Percentiles rank a stretch among this genome's conserved stretches.
phyloP scores from a whole-genome alignment of 2,797 vertebrate species.

The Phaenicophaeus curvirostris region DNA sequence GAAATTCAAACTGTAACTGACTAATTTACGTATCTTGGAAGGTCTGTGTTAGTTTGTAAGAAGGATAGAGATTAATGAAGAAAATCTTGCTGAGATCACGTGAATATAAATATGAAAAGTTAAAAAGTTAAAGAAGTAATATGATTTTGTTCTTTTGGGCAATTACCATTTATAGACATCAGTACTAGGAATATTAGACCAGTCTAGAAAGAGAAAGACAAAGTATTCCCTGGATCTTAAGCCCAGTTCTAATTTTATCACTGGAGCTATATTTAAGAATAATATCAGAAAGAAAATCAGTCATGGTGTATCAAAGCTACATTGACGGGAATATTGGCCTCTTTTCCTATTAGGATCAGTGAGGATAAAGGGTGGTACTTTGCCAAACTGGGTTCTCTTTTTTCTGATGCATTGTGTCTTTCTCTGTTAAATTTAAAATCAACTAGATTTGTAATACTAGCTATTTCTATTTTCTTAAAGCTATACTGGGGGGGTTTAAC shows the following conservation, averaged over 20 bases:
- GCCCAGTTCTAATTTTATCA: not conserved
- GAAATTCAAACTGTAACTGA: too few relatives aligned
- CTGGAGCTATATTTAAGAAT: not conserved
- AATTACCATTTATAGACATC: not conserved
- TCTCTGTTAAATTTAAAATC: not conserved
- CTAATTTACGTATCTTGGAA: not conserved
- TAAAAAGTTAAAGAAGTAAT: not conserved
- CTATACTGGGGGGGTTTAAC: not conserved
- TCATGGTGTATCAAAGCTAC: not conserved
- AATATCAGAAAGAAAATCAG: not conserved
- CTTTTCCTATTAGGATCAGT: not conserved
- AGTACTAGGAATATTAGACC: not conserved
- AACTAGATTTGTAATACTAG: not conserved
- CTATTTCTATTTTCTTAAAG: not conserved
- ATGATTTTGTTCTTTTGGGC: not conserved
- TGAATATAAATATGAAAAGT: not conserved
- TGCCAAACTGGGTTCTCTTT: not conserved
- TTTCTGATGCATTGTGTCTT: not conserved
- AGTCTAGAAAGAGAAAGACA: not conserved
- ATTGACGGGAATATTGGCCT: not conserved
- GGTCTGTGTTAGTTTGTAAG: fast-evolving
- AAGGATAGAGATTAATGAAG: not conserved
- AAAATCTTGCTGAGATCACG: not conserved
- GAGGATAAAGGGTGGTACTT: not conserved
- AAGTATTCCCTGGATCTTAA: not conserved